phyloP scores from a whole-genome alignment of 2,113 vertebrate species.

The Chlorodrepanis virens region DNA sequence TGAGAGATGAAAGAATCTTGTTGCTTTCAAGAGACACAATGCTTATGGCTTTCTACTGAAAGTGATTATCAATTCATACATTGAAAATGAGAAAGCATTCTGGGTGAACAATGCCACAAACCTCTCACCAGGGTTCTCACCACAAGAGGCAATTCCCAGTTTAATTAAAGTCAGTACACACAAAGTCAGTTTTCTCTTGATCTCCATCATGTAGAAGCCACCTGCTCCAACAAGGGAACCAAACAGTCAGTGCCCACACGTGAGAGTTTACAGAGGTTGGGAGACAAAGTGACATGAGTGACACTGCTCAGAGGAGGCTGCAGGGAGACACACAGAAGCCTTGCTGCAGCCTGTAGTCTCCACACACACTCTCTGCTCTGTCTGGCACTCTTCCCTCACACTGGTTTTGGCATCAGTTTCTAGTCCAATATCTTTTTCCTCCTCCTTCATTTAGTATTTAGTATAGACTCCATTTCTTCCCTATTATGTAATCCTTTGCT shows the following conservation, averaged over 20 bases:
- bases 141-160: slow-evolving; percentile 44
- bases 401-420: neutral
- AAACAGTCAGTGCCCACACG: neutral
- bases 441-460: neutral
- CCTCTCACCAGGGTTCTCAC: neutral
- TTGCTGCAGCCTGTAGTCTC: neutral
- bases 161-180: slow-evolving; percentile 27
- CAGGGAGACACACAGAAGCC: neutral
- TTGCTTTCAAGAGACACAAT: slow-evolving; percentile 42
- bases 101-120: slow-evolving; percentile 15
- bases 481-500: neutral
- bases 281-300: neutral
- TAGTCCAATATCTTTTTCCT: neutral
- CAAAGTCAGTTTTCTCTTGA: neutral
- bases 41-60: slow-evolving; percentile 39
- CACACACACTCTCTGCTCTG: neutral
- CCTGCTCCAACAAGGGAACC: neutral
- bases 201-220: neutral
- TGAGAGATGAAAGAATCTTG: slow-evolving; percentile 3
- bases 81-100: neutral
- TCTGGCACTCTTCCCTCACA: neutral
- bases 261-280: neutral
- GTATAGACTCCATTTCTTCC: neutral
- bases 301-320: neutral
- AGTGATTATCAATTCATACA: slow-evolving; percentile 19